Base-by-base conservation (phyloP, 2,113 vertebrate genomes). In the Origma solitaria region DNA sequence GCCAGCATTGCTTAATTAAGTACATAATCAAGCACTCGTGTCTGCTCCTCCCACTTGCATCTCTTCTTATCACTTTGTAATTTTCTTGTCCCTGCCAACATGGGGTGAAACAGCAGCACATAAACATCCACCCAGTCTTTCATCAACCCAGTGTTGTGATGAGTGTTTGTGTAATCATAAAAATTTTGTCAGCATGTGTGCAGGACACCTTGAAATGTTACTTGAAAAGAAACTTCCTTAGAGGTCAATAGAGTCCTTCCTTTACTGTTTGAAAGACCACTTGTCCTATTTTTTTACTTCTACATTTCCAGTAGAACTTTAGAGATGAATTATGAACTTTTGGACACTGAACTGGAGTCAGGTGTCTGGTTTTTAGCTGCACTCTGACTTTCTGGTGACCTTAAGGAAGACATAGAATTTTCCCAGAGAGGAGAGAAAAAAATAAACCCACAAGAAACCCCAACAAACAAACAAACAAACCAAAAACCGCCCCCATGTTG, bases 121-220 rank as follows among this genome's bases (percentile, higher is more conserved):
- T 47, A 95, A 95, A 96, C 71, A 96, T 75, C 76, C 56, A 62
- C 56, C 60, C 44, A n/a, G 60, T 93, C 90, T 93, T 96, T 94
- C 57, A 60, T 90, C 82, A 92, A 47, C 60, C 54, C 35, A 33
- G 35, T 25, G 86, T 53, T 70, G 69, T 66, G 60, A 54, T 51
- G 35, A 38, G 22, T 80, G 49, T 70, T 91, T 83, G 42, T 93
- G 71, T 80, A 86, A 91, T 83, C 0, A 0, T 51, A 87, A 88
- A 95, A 88, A 77, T n/a, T 68, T 96, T 91, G 33, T 80, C 56
- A 91, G 28, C 0, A 0, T 51, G 20, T n/a, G n/a, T 0, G 7
- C 35, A 85, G 35, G 27, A 70, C 65, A 90, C 40, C 38, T 83
- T 91, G 84, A 87, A 73, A 91, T 50, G 23, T 57, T 50, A 30